A percentile compares a stretch with the other conserved stretches of the same genome.
phyloP scores from a whole-genome alignment of 2,113 vertebrate species.

The Phocoena sinus region DNA sequence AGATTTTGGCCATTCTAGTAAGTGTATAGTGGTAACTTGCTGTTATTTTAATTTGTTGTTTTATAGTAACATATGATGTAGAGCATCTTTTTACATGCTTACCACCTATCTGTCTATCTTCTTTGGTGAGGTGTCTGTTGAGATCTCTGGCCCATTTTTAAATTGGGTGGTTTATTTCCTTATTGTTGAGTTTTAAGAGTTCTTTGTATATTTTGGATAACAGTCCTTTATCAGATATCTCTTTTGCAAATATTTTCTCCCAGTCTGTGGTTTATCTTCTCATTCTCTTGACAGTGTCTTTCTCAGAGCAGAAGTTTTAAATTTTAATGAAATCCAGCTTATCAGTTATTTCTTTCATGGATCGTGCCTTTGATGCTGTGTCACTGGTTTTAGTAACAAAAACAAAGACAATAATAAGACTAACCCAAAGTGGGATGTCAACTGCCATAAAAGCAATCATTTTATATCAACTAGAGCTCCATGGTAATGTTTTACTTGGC shows the following conservation, averaged over 20 bases:
- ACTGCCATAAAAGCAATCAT: not conserved
- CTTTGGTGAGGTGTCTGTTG: not conserved
- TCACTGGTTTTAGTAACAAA: slow-evolving; percentile 34
- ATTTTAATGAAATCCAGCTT: slow-evolving; percentile 40
- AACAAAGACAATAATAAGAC: slow-evolving; percentile 25
- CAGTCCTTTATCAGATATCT: not conserved
- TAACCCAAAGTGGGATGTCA: slow-evolving; percentile 33
- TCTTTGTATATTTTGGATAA: not conserved
- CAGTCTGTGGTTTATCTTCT: not conserved
- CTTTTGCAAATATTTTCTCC: slow-evolving; percentile 26
- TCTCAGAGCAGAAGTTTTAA: not conserved
- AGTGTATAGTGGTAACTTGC: not conserved
- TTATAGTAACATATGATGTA: not conserved
- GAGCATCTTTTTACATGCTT: not conserved
- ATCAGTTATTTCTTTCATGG: slow-evolving; percentile 35
- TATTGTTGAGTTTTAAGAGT: not conserved
- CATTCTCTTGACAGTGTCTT: slow-evolving; percentile 9
- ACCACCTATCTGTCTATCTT: not conserved
- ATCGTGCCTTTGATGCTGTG: not conserved
- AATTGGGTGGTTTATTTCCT: not conserved
- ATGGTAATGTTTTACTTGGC: slow-evolving; percentile 30
- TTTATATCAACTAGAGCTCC: not conserved
- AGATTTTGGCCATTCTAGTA: not conserved
- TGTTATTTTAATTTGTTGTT: not conserved
- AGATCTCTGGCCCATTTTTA: not conserved